phyloP scores from a whole-genome alignment of 2,113 vertebrate species.

The human region GRCh38 chr15:84806001-84806500 shows the following conservation, averaged over 20 bases:
- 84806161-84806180: neutral
- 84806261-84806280: neutral
- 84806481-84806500: neutral
- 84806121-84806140: neutral
- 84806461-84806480: neutral
- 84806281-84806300: neutral
- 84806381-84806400: neutral
- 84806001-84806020: neutral
- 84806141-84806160: neutral
- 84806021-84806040: neutral
- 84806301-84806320: neutral
- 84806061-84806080: neutral
- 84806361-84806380: conserved; percentile 45
- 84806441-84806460: neutral
- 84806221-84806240: neutral
- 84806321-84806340: neutral
- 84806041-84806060: neutral
- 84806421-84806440: neutral
- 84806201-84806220: neutral
- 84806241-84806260: neutral
- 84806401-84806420: neutral
- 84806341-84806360: neutral
- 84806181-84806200: neutral
- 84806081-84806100: neutral
- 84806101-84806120: neutral